Evolutionary conservation across 2,888 invertebrate genomes (phyloP).

Genomic region (Cheilosia vernalis): DNA sequence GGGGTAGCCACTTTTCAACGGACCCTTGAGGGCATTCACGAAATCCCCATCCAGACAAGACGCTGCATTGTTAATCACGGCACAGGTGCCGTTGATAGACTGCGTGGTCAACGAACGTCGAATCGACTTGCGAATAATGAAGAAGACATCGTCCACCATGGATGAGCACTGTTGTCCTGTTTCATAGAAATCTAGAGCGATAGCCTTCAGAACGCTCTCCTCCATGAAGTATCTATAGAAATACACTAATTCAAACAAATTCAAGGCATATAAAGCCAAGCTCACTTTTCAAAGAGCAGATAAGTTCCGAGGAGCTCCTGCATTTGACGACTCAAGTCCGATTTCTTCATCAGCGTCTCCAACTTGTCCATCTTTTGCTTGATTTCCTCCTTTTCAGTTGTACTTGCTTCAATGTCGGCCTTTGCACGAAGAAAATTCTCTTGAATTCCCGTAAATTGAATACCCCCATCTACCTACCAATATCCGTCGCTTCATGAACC

Average conservation of each 20-base stretch:
- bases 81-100: conserved; percentile 97
- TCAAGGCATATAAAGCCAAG: not conserved
- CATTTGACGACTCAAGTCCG: conserved; percentile 90
- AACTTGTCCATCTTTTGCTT: conserved; percentile 84
- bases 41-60: conserved; percentile 94
- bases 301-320: conserved; percentile 94
- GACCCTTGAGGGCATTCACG: conserved; percentile 88
- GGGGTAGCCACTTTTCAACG: conserved; percentile 90
- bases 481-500: conserved; percentile 92
- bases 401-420: conserved; percentile 87
- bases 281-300: conserved; percentile 92
- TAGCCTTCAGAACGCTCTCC: conserved; percentile 96
- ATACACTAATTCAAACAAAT: not conserved
- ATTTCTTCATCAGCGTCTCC: conserved; percentile 88
- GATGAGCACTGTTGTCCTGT: conserved; percentile 92
- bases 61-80: conserved; percentile 96
- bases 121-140: conserved; percentile 97
- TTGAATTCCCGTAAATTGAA: not conserved
- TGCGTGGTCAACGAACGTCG: conserved; percentile 95
- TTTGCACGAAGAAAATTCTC: conserved; percentile 76
- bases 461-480: conserved; percentile 84
- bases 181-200: conserved; percentile 90
- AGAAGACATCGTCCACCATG: conserved; percentile 98
- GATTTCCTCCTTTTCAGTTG: conserved; percentile 84
- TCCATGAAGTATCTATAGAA: conserved; percentile 93